Base-by-base conservation (phyloP, 2,797 vertebrate genomes). In the Ataeniobius toweri region DNA sequence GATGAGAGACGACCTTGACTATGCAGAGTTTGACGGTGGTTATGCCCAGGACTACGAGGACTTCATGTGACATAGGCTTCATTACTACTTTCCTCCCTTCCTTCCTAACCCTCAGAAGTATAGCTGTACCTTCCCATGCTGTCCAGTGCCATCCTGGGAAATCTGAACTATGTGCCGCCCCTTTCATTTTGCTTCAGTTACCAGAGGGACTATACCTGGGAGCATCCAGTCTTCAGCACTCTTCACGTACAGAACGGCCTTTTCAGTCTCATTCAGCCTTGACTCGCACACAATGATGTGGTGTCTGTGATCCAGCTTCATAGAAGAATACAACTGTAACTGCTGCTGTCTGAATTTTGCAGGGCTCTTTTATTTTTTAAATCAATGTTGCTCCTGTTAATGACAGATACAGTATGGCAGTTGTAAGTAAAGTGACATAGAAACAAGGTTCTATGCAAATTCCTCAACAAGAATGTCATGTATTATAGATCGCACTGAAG, bases 21-120 rank as follows among this genome's bases (percentile, higher is more conserved):
- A 98, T 44, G 96, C 96, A 39, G 94, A 94, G 50, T 96, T 98
- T 22, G 97, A 97, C 1, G 97, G 97, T 28, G 97, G 97, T 78
- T 99, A 97, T 48, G 95, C 96, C 86, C 97, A 97, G 91, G 98
- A 99, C 87, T 99, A 96, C 55, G 98, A 99, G 93, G 98, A 99
- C 95, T 99, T 99, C 95, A 99, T 99, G 98, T 99, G 98, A 99
- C 96, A 87, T 86, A 92, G 94, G 94, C 93, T 92, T 76, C 88
- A 82, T 82, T 67, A 75, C 79, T 41, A 88, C 93, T 89, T 89
- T 86, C 88, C 93, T 93, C 93, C 92, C 91, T 92, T 95, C 93
- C 77, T 69, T 86, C 92, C 91, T 82, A 88, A 92, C 94, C 95
- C 94, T 94, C 88, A 94, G 96, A 96, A 95, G 96, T 95, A 95